Conservation (phyloP, 2,888 invertebrate species). For the Eledona agricola region DNA sequence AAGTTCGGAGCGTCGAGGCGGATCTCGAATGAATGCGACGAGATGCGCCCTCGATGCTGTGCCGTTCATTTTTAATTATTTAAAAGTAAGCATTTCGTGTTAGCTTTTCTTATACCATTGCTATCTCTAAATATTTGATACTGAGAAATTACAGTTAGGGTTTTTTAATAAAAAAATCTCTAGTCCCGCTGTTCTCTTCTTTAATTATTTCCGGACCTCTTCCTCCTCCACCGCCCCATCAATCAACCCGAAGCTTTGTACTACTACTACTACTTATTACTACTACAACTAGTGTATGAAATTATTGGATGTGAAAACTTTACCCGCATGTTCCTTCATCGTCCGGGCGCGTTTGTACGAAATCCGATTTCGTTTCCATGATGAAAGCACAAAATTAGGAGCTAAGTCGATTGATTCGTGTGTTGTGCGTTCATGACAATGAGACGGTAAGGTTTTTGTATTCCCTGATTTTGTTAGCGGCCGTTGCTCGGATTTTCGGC, state of each 20-base stretch:
- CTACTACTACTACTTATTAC: too few species aligned
- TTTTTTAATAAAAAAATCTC: slow-evolving; percentile 69
- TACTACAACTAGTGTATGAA: slow-evolving; percentile 36
- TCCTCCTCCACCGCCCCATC: too few species aligned
- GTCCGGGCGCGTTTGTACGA: too few species aligned
- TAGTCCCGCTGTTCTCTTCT: slow-evolving; percentile 70
- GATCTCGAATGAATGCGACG: slow-evolving; percentile 27
- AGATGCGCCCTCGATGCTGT: slow-evolving; percentile 20
- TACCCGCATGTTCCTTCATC: slow-evolving; percentile 40
- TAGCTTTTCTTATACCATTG: slow-evolving; percentile 66
- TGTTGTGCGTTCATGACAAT: slow-evolving; percentile 43
- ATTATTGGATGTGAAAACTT: slow-evolving; percentile 46
- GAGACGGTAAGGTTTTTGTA: slow-evolving; percentile 49
- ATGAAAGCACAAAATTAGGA: slow-evolving; percentile 47
- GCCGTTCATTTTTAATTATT: slow-evolving; percentile 34
- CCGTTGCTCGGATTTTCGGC: slow-evolving; percentile 33
- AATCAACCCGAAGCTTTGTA: slow-evolving; percentile 37
- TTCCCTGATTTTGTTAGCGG: slow-evolving; percentile 41
- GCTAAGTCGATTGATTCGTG: too few species aligned
- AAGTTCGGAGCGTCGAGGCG: slow-evolving; percentile 43
- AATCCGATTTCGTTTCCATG: slow-evolving; percentile 14
- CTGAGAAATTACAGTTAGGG: slow-evolving; percentile 68
- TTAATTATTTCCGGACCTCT: slow-evolving; percentile 40
- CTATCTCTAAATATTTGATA: slow-evolving; percentile 66
- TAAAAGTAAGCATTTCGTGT: slow-evolving; percentile 65